Percentiles rank a stretch among this genome's conserved stretches.
Conservation (phyloP, 2,797 vertebrate species). For the Enteromius argenteus region DNA sequence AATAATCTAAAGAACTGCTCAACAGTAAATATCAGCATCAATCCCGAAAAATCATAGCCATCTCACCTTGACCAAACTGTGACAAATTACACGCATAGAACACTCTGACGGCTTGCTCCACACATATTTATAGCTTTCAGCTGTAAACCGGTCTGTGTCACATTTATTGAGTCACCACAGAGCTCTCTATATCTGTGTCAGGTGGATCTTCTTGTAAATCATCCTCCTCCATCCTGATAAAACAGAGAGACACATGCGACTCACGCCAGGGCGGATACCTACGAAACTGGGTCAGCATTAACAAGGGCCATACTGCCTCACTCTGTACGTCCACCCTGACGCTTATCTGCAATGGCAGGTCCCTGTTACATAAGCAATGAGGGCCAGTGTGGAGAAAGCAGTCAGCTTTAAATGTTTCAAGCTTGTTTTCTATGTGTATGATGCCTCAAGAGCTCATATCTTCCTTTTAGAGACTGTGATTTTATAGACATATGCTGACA, state of each 20-base stretch:
- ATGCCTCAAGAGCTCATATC: not conserved
- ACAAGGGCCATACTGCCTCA: slow-evolving; percentile 70
- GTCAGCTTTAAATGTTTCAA: slow-evolving; percentile 64
- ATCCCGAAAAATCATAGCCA: not conserved
- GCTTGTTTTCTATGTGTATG: slow-evolving; percentile 64
- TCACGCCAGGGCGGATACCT: slow-evolving; percentile 57
- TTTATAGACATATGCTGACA: not conserved
- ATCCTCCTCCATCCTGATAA: slow-evolving; percentile 17
- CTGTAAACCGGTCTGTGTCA: slow-evolving; percentile 9
- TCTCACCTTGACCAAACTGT: not conserved
- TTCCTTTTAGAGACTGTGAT: not conserved
- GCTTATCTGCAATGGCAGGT: slow-evolving; percentile 76
- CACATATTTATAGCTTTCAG: slow-evolving; percentile 1
- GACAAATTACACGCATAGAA: slow-evolving; percentile 2
- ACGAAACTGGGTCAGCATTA: slow-evolving; percentile 77
- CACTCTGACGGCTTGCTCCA: not conserved
- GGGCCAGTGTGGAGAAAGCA: slow-evolving; percentile 64
- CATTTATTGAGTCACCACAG: slow-evolving; percentile 39
- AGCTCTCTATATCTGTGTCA: slow-evolving; percentile 34
- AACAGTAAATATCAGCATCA: not conserved
- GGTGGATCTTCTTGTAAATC: slow-evolving; percentile 48
- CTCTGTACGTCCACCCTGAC: slow-evolving; percentile 68
- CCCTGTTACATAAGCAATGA: slow-evolving; percentile 72
- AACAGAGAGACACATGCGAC: slow-evolving; percentile 40
- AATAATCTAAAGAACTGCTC: not conserved